Conservation (phyloP, 2,113 vertebrate genomes). For the Megaceryle maxima region DNA sequence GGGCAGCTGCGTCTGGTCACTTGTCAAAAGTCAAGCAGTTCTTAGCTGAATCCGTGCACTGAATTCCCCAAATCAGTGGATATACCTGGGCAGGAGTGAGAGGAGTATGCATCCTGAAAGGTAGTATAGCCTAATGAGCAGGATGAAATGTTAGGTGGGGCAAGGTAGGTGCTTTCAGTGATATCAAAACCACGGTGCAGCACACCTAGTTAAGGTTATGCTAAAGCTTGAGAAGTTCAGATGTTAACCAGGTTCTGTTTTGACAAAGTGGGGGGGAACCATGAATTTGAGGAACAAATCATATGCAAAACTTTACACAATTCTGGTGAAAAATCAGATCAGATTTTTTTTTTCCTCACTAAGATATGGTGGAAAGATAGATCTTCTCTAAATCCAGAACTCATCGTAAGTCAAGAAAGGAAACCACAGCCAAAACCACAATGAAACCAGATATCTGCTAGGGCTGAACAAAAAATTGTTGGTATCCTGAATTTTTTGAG, state of each 20-base stretch:
- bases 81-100: not conserved
- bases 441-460: not conserved
- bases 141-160: not conserved
- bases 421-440: not conserved
- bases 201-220: not conserved
- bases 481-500: not conserved
- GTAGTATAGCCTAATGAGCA: rapidly evolving
- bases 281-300: not conserved
- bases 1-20: not conserved
- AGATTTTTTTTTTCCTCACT: not conserved
- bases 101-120: not conserved
- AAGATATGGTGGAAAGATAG: not conserved
- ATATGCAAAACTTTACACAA: not conserved
- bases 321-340: not conserved
- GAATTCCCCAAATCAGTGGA: not conserved
- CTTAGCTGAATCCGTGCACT: not conserved
- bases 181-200: not conserved
- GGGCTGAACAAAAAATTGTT: not conserved
- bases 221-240: not conserved
- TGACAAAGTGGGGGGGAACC: not conserved
- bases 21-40: not conserved
- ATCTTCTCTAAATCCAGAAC: not conserved
- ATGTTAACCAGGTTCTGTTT: not conserved
- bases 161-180: not conserved
- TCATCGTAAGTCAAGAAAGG: not conserved